Evolutionary conservation across 1,140 invertebrate species (phyloP), one percentile per base, ranked within the genome.

Genomic region (Diachasmimorpha longicaudata): DNA sequence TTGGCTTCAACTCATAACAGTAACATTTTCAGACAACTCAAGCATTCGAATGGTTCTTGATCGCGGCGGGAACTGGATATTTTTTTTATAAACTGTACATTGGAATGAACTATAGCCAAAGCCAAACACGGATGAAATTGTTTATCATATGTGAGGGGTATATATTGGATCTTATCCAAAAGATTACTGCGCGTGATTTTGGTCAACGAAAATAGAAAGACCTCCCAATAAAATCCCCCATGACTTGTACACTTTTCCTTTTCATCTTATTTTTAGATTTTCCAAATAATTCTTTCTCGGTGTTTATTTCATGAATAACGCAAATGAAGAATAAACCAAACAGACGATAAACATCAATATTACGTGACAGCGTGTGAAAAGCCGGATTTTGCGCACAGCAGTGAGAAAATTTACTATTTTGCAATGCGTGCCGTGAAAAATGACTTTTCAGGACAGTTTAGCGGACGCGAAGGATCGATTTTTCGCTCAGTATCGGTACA

Each of bases 131-230:
- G 83, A 81, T 79, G 82, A 84, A 87, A 86, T 66, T 85, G 86
- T 87, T 88, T 86, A 85, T 84, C 48, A 31, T 46, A 9, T 21
- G 44, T 46, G 16, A 68, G 48, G 11, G 48, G 48, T 52, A 82
- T 81, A 84, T 81, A 80, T 46, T 85, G 88, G 87, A 86, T 83
- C 72, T 48, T 5, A 16, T 73, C 82, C 87, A 86, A 88, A 81
- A 78, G 74, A 78, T 87, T 87, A 87, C 86, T 88, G 84, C 87
- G 86, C 84, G 82, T 87, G 83, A 83, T 84, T 81, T 77, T 86
- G 74, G 77, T 37, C 52, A 77, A 81, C 83, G 72, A 85, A 85
- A 88, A 88, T 88, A 87, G 85, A 85, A 71, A 72, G 71, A 80
- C 68, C 76, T 79, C 79, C 77, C 78, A 74, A 79, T 76, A 84